Base-by-base conservation (phyloP, 2,113 vertebrate species). In the Indri indri region DNA sequence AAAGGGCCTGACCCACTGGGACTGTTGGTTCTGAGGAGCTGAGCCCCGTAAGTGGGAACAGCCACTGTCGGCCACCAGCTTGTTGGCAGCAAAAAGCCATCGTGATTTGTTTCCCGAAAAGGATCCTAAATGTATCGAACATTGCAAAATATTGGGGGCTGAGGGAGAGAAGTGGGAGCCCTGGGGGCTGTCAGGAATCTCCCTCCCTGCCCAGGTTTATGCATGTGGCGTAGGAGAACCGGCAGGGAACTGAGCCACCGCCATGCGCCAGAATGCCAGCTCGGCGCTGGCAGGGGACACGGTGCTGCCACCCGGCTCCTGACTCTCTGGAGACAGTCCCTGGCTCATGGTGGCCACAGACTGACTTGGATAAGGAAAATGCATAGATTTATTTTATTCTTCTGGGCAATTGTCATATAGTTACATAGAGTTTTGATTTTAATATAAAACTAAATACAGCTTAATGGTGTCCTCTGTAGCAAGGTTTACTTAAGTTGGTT, bases 221-320 rank as follows among this genome's bases (percentile, higher is more conserved):
- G 7, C 0, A 0, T 5, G 8, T 20, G 14, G 25, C 0, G 0
- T 0, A 6, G 89, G 68, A 50, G 11, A 18, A 7, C 23, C 34
- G 9, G 5, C 13, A 8, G 11, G 8, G 25, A 6, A 6, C 40
- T 0, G 22, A 42, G 20, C 27, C 0, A 22, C 25, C 3, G 1
- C 10, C 2, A 3, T 25, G 2, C 1, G 5, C 30, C 3, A 6
- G 1, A 2, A 40, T 22, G 17, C 17, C 8, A 47, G 18, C 20
- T 23, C 12, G 0, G 63, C 17, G 1, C n/a, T 40, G 23, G 34
- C 52, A 40, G 23, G 3, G n/a, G 54, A 25, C 11, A 14, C 20
- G 18, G 18, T 20, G 54, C 18, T 18, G 7, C 54, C 54, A 0
- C 54, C 54, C 54, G 0, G 18, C 20, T 57, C 54, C 25, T 6